Conservation (phyloP, 2,113 vertebrate genomes). For the Choloepus hoffmanni region DNA sequence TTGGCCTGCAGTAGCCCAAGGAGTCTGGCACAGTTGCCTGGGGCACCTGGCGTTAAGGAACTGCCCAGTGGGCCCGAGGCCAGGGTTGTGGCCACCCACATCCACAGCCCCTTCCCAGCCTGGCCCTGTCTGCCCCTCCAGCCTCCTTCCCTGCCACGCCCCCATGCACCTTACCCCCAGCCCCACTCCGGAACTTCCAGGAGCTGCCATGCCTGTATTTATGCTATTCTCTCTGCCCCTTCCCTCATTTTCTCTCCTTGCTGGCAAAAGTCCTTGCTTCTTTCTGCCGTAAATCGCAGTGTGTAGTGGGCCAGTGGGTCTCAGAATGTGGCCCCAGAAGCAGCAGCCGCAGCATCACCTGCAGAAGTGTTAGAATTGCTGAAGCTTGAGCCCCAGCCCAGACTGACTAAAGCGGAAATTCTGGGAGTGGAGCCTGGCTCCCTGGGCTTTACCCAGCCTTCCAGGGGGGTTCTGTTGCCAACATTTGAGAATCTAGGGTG, state of each 20-base stretch:
- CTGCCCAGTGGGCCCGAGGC: constrained; percentile 50
- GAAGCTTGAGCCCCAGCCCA: neutral
- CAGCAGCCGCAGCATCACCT: neutral
- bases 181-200: neutral
- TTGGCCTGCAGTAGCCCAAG: neutral
- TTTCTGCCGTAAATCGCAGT: neutral
- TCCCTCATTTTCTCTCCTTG: neutral
- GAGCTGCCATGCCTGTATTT: constrained; percentile 45
- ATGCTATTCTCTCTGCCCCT: neutral
- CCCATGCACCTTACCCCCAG: neutral
- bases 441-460: too few relatives aligned
- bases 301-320: neutral
- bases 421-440: neutral
- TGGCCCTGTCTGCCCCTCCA: constrained; percentile 7
- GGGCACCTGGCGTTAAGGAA: constrained; percentile 46
- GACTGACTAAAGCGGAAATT: neutral
- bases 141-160: neutral
- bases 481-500: neutral
- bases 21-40: constrained; percentile 17
- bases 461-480: too few relatives aligned
- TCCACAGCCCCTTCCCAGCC: neutral
- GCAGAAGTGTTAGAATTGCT: neutral
- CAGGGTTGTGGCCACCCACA: constrained; percentile 41
- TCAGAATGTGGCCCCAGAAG: neutral
- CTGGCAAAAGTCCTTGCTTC: neutral